Conservation (phyloP, 2,797 vertebrate species). For the Liparis tanakae region DNA sequence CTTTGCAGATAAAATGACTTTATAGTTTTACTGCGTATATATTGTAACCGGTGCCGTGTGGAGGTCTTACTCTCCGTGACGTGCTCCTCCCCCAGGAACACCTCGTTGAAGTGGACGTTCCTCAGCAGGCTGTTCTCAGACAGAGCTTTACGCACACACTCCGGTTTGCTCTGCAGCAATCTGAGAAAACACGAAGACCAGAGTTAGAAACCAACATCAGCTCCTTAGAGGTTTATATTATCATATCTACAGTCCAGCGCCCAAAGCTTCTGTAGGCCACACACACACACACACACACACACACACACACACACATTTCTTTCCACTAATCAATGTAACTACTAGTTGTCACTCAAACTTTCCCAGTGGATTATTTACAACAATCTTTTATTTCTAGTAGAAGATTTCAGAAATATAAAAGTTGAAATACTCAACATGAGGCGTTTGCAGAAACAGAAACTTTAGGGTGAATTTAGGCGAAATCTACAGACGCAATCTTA, state of each 20-base stretch:
- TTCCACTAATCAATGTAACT: too few relatives aligned
- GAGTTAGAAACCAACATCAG: slow-evolving; percentile 18
- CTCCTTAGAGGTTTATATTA: slow-evolving; percentile 23
- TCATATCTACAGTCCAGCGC: slow-evolving; percentile 9
- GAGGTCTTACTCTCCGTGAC: slow-evolving; percentile 87
- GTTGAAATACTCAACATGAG: too few relatives aligned
- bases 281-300: too few relatives aligned
- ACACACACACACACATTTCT: too few relatives aligned
- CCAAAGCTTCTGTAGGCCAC: slow-evolving; percentile 5
- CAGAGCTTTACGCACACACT: slow-evolving; percentile 79
- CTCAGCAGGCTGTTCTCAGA: slow-evolving; percentile 88
- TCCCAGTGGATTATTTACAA: too few relatives aligned
- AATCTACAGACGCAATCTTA: too few relatives aligned
- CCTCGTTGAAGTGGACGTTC: slow-evolving; percentile 88
- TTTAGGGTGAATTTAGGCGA: too few relatives aligned
- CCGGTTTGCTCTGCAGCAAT: slow-evolving; percentile 82
- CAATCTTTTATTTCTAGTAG: too few relatives aligned
- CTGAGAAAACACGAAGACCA: slow-evolving; percentile 58
- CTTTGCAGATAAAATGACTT: too few relatives aligned
- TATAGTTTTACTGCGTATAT: background rate
- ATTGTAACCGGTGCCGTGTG: background rate
- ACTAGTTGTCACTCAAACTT: too few relatives aligned
- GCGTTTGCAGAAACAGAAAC: too few relatives aligned
- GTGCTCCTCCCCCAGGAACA: slow-evolving; percentile 89
- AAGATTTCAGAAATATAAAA: too few relatives aligned